phyloP scores from a whole-genome alignment of 1,140 invertebrate species.

The Caenorhabditis elegans region WBcel235 BX284602.5:7346001-7346500 shows the following conservation, averaged over 20 bases:
- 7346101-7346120: background rate
- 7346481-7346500: background rate
- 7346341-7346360: no score
- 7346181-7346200: background rate
- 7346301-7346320: conserved; percentile 31
- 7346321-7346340: background rate
- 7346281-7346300: background rate
- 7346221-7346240: background rate
- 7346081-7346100: background rate
- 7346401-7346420: background rate
- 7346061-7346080: background rate
- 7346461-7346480: background rate
- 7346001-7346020: no score
- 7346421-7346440: background rate
- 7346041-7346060: background rate
- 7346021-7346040: no score
- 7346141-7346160: background rate
- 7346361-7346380: background rate
- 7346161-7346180: background rate
- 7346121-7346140: conserved; percentile 4
- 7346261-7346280: background rate
- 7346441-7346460: background rate
- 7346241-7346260: background rate
- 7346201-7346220: conserved; percentile 2
- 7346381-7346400: background rate